Evolutionary conservation across 2,888 invertebrate genomes (phyloP).

Genomic region (Osedax frankpressi): DNA sequence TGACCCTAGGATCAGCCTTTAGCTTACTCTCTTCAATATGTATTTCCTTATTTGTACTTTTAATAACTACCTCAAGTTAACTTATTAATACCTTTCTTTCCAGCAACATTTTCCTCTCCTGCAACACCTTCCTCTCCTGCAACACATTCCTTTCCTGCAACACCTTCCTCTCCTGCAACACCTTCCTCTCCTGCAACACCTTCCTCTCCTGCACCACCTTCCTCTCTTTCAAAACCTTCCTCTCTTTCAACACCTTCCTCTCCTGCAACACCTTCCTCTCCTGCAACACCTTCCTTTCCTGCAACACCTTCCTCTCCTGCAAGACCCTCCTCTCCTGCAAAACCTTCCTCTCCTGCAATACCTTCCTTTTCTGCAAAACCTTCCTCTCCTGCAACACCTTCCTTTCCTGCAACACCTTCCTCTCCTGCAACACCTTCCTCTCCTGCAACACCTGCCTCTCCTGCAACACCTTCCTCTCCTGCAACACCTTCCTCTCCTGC

Average conservation of each 20-base stretch:
- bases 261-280: neutral
- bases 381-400: neutral
- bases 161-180: neutral
- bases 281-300: neutral
- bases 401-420: neutral
- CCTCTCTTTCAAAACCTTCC: neutral
- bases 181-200: neutral
- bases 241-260: neutral
- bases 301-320: neutral
- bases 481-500: neutral
- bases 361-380: neutral
- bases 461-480: neutral
- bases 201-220: neutral
- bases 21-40: too few relatives aligned
- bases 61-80: too few relatives aligned
- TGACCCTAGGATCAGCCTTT: too few relatives aligned
- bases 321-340: neutral
- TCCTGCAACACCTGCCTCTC: neutral
- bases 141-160: neutral
- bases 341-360: neutral
- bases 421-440: neutral
- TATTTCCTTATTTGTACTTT: too few relatives aligned
- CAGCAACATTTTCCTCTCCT: neutral
- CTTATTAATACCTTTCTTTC: neutral
- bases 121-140: neutral